Conservation (phyloP, 2,888 invertebrate genomes). For the Thereva unica region DNA sequence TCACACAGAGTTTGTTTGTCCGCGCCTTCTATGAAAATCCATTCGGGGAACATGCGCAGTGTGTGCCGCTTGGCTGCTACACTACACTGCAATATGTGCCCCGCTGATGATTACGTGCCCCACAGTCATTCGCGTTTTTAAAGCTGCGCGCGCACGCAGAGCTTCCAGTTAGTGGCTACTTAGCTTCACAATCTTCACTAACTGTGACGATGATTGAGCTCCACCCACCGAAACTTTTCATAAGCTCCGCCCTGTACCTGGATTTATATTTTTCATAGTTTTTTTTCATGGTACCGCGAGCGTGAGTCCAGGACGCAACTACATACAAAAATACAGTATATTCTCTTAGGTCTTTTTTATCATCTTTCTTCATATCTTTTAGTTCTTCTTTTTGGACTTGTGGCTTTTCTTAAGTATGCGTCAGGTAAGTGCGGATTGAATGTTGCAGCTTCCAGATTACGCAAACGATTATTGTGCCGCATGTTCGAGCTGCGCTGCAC, state of each 20-base stretch:
- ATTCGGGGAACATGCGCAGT: not conserved
- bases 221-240: conserved; percentile 12
- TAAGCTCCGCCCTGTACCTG: conserved; percentile 15
- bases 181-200: conserved; percentile 10
- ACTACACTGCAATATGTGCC: conserved; percentile 17
- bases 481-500: too few relatives aligned
- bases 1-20: conserved; percentile 30
- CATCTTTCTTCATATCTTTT: conserved; percentile 9
- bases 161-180: conserved; percentile 21
- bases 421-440: conserved; percentile 28
- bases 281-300: too few relatives aligned
- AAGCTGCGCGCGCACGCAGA: conserved; percentile 34
- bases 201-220: not conserved
- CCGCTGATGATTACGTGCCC: conserved; percentile 25
- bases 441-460: conserved; percentile 27
- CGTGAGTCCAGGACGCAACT: too few relatives aligned
- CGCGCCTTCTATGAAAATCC: conserved; percentile 12
- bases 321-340: too few relatives aligned
- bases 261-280: too few relatives aligned
- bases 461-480: conserved; percentile 5
- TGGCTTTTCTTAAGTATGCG: conserved; percentile 9
- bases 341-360: too few relatives aligned
- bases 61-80: conserved; percentile 12
- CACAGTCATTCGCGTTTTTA: conserved; percentile 30
- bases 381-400: not conserved